Percentiles rank a stretch among this genome's conserved stretches.
phyloP scores from a whole-genome alignment of 2,113 vertebrate genomes.

The Marmota flaviventris region DNA sequence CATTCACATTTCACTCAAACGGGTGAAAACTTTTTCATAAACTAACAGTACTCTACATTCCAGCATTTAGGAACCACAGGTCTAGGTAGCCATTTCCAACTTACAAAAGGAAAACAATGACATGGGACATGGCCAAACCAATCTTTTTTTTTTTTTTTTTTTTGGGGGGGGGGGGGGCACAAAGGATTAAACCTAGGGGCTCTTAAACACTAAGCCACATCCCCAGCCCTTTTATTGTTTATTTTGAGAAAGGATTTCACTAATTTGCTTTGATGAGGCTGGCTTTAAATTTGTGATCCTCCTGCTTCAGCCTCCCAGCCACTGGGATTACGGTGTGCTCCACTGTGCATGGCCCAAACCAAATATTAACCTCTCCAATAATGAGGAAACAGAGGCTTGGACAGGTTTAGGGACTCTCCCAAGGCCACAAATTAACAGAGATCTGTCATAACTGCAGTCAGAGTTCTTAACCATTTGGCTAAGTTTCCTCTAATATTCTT shows the following conservation, averaged over 20 bases:
- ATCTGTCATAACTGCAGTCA: slow-evolving; percentile 12
- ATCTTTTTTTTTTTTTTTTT: no score
- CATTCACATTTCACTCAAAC: slow-evolving; percentile 52
- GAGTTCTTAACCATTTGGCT: slow-evolving; percentile 39
- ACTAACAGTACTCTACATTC: background rate
- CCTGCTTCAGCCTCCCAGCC: no score
- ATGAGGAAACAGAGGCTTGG: slow-evolving; percentile 30
- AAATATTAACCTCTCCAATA: slow-evolving; percentile 62
- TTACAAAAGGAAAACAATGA: slow-evolving; percentile 55
- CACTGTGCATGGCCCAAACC: no score
- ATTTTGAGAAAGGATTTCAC: no score
- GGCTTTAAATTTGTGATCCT: no score
- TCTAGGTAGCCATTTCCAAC: background rate
- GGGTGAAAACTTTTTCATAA: slow-evolving; percentile 37
- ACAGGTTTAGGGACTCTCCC: slow-evolving; percentile 28
- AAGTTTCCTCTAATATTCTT: slow-evolving; percentile 64
- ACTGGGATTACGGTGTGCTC: no score
- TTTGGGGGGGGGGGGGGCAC: no score
- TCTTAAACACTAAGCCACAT: no score
- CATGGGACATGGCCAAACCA: slow-evolving; percentile 16
- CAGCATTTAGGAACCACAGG: background rate
- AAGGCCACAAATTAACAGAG: slow-evolving; percentile 23
- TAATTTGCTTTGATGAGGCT: no score
- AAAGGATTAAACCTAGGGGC: no score
- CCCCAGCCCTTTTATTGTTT: no score